A percentile compares a stretch with the other conserved stretches of the same genome.
phyloP scores from a whole-genome alignment of 2,797 vertebrate genomes.

The Gallinago nigripennis region DNA sequence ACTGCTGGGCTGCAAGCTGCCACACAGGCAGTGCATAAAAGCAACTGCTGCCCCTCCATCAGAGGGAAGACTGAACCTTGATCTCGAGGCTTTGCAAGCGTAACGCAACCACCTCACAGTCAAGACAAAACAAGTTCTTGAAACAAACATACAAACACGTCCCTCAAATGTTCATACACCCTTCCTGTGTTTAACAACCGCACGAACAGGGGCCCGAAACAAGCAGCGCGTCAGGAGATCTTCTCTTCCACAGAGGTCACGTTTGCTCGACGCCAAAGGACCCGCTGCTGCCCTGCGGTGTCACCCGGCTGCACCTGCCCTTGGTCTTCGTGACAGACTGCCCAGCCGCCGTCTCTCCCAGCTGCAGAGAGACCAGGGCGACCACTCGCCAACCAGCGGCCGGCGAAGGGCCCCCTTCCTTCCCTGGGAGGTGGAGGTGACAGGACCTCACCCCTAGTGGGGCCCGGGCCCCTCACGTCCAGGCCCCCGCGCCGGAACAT shows the following conservation, averaged over 20 bases:
- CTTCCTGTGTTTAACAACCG: neutral
- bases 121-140: neutral
- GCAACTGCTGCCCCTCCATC: neutral
- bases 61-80: neutral
- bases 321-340: rapidly evolving
- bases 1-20: neutral
- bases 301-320: neutral
- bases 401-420: neutral
- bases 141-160: neutral
- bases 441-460: neutral
- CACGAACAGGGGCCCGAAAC: neutral
- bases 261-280: neutral
- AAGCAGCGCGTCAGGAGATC: rapidly evolving
- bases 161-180: neutral
- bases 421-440: neutral
- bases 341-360: neutral
- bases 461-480: neutral
- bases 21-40: rapidly evolving
- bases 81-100: rapidly evolving
- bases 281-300: rapidly evolving
- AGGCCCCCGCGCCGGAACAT: neutral
- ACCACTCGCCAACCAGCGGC: neutral
- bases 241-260: rapidly evolving
- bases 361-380: too few relatives aligned
- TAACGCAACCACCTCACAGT: rapidly evolving